phyloP scores from a whole-genome alignment of 2,797 vertebrate genomes.

The Lagocephalus sceleratus region DNA sequence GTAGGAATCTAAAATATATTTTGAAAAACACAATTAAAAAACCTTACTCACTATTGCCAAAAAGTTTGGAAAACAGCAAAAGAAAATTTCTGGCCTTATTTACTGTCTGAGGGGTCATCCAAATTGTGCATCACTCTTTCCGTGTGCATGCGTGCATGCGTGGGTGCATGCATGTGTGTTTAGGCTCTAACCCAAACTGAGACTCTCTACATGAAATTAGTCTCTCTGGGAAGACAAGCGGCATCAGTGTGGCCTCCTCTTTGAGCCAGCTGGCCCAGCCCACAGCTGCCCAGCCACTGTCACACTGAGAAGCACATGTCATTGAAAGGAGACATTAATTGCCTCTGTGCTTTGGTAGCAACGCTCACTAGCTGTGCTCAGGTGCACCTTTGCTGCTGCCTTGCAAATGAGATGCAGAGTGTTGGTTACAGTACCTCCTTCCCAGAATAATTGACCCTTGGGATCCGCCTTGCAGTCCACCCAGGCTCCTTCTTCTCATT shows the following conservation, averaged over 20 bases:
- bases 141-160: constrained; percentile 26
- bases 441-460: constrained; percentile 77
- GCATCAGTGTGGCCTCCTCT: constrained; percentile 46
- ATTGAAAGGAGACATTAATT: constrained; percentile 78
- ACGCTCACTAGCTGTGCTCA: constrained; percentile 61
- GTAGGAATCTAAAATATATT: no score
- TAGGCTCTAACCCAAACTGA: constrained; percentile 33
- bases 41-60: no score
- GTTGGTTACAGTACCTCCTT: constrained; percentile 73
- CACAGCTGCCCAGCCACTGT: constrained; percentile 67
- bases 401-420: constrained; percentile 80
- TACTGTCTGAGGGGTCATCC: no score
- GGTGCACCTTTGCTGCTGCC: constrained; percentile 71
- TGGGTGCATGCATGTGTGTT: constrained; percentile 5
- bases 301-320: constrained; percentile 70
- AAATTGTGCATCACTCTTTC: no score
- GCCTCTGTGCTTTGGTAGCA: constrained; percentile 65
- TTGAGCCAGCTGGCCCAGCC: constrained; percentile 48
- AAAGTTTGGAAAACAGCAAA: no score
- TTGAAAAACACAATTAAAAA: no score
- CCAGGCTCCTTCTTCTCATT: constrained; percentile 46
- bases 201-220: constrained; percentile 65
- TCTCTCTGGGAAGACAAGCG: constrained; percentile 67
- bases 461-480: constrained; percentile 69
- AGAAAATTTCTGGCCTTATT: no score